phyloP scores from a whole-genome alignment of 2,113 vertebrate species.

The Neolamprologus cancellatus region DNA sequence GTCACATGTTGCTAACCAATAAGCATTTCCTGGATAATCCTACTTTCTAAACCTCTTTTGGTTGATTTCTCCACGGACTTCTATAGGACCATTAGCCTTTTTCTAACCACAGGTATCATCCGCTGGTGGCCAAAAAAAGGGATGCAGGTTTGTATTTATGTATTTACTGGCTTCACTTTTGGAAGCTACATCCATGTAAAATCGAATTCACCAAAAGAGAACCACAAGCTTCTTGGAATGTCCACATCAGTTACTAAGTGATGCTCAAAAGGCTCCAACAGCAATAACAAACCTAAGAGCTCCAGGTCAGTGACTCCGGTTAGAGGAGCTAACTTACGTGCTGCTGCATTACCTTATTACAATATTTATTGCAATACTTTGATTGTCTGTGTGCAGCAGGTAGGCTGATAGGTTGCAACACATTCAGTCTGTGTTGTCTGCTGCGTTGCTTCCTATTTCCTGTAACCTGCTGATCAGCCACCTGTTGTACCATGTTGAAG shows the following conservation, averaged over 20 bases:
- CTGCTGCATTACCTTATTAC: background rate
- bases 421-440: background rate
- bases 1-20: background rate
- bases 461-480: conserved; percentile 21
- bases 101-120: background rate
- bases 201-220: background rate
- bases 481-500: background rate
- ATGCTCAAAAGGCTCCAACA: background rate
- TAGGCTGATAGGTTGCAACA: background rate
- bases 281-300: background rate
- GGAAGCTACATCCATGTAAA: background rate
- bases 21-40: background rate
- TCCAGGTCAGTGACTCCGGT: background rate
- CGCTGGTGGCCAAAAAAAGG: background rate
- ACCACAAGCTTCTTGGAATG: background rate
- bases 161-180: background rate
- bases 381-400: background rate
- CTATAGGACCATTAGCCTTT: background rate
- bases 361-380: background rate
- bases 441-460: background rate
- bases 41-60: background rate
- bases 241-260: background rate
- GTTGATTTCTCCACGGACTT: background rate
- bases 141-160: background rate
- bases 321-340: background rate